Conservation (phyloP, 2,113 vertebrate genomes). For the Porphyrio hochstetteri region DNA sequence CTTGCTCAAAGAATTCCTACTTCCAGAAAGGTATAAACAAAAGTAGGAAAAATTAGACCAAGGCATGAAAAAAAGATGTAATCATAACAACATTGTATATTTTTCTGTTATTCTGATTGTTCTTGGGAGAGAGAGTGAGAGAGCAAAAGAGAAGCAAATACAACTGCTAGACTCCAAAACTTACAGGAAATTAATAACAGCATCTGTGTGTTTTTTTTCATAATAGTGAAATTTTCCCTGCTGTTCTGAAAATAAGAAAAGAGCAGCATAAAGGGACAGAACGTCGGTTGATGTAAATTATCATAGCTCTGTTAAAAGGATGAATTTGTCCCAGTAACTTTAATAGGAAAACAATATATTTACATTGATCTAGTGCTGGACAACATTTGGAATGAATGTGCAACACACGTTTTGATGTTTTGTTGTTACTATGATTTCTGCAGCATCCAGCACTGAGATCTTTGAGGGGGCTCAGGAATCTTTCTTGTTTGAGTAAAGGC, state of each 20-base stretch:
- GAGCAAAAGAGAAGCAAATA: slow-evolving; percentile 48
- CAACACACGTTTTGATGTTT: neutral
- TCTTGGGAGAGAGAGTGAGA: slow-evolving; percentile 39
- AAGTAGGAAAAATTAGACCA: slow-evolving; percentile 53
- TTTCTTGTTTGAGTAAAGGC: neutral
- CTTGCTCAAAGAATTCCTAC: slow-evolving; percentile 62
- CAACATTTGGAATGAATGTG: neutral
- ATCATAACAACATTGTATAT: slow-evolving; percentile 49
- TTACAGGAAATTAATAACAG: slow-evolving; percentile 69
- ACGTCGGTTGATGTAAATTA: slow-evolving; percentile 33
- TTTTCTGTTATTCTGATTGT: slow-evolving; percentile 67
- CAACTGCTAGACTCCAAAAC: slow-evolving; percentile 38
- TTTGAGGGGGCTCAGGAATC: neutral
- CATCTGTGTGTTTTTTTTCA: slow-evolving; percentile 48
- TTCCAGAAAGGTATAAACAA: slow-evolving; percentile 25
- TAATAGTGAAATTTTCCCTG: slow-evolving; percentile 62
- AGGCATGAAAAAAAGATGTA: slow-evolving; percentile 27
- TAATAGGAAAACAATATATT: neutral
- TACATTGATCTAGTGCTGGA: neutral
- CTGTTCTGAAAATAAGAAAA: slow-evolving; percentile 58
- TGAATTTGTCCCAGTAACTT: neutral
- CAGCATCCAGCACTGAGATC: neutral
- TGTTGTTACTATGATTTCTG: neutral
- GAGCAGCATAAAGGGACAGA: slow-evolving; percentile 40
- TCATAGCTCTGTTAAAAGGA: neutral